Evolutionary conservation across 2,113 vertebrate species (phyloP), one percentile per base, ranked within the genome.

Genomic region (Salvelinus sp.): DNA sequence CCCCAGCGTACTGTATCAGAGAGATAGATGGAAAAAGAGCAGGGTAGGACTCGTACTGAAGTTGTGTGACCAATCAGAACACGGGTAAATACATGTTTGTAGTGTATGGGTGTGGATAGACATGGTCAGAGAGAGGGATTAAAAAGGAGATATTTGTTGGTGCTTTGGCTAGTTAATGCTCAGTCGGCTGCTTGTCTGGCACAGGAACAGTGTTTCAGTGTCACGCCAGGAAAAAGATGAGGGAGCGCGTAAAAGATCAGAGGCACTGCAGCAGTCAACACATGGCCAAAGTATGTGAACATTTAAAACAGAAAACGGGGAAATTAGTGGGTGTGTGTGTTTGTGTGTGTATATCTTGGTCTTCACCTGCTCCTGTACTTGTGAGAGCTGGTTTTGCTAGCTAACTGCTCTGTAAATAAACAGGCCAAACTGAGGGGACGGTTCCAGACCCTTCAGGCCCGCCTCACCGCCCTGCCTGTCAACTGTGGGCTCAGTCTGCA

Each of bases 361-460:
- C 30, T 13, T 60, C 14, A 28, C 33, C 38, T 25, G 30, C 16
- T 50, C 57, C 25, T 1, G 28, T 14, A 68, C 47, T 50, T 68
- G 38, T n/a, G 60, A 69, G 71, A 54, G 74, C 70, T 68, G 18
- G 25, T 30, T 73, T 80, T 16, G 7, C 38, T 44, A 25, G 28
- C 70, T 64, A 38, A 69, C 70, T 57, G 63, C 64, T 73, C 64
- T 72, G 54, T 23, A 73, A 76, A 76, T 50, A 69, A 72, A 65
- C 70, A 10, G 22, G 12, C 2, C 63, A 63, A 48, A 76, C 57
- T 4, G 69, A 75, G 73, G 58, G 50, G 47, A 30, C 48, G 66
- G 68, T 66, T 66, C 28, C 54, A 69, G 20, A 50, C 69, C 60
- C 48, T 65, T 47, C 48, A 72, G 69, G 67, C 44, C 14, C 63